phyloP scores from a whole-genome alignment of 2,113 vertebrate species.

The Buteo buteo region DNA sequence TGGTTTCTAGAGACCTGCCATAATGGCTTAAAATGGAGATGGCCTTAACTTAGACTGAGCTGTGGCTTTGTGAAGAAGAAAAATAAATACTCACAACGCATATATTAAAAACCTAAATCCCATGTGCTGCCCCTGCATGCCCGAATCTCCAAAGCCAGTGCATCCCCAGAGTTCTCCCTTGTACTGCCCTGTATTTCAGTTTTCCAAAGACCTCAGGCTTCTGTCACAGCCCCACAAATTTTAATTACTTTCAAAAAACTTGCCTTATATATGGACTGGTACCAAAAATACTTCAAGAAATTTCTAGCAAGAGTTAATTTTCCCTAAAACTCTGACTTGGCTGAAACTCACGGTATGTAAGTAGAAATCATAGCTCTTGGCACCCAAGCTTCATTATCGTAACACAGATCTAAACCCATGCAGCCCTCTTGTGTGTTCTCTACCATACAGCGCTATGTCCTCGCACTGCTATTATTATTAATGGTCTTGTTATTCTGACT shows the following conservation, averaged over 20 bases:
- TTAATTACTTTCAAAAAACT: neutral
- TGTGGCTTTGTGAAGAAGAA: neutral
- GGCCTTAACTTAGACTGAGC: neutral
- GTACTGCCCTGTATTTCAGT: neutral
- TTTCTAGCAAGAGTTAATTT: neutral
- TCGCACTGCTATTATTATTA: neutral
- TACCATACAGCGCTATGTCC: neutral
- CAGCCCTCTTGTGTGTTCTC: neutral
- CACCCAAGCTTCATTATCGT: neutral
- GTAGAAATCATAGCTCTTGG: neutral
- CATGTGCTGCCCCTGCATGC: neutral
- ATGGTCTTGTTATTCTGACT: neutral
- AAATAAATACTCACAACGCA: neutral
- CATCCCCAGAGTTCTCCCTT: neutral
- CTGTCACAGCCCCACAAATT: neutral
- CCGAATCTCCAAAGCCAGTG: neutral
- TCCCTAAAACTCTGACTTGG: slow-evolving; percentile 25
- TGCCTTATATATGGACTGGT: neutral
- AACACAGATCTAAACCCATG: neutral
- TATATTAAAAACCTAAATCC: neutral
- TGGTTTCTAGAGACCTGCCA: neutral
- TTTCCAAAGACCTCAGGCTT: neutral
- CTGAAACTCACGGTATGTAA: neutral
- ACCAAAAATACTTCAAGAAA: neutral
- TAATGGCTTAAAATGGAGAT: neutral